phyloP scores from a whole-genome alignment of 2,797 vertebrate genomes.

The Neopelma chrysocephalum region DNA sequence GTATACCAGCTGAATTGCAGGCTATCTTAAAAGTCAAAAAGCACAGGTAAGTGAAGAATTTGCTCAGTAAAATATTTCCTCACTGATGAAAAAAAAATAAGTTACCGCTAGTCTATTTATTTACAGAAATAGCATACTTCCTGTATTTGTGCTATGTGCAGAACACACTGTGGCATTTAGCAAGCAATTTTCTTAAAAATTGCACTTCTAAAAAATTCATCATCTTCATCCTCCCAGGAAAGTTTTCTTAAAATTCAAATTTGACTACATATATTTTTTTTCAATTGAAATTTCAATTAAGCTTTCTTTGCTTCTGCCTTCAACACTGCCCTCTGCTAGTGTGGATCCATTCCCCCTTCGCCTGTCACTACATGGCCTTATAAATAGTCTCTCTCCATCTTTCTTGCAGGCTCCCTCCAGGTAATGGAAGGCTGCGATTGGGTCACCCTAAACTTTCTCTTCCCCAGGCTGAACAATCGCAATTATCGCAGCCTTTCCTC shows the following conservation, averaged over 20 bases:
- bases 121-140: not conserved
- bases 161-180: not conserved
- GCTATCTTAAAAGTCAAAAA: not conserved
- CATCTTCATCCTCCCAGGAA: not conserved
- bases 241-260: not conserved
- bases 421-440: too few relatives aligned
- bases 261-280: not conserved
- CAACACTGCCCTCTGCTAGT: not conserved
- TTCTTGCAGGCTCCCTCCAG: not conserved
- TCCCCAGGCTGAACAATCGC: not conserved
- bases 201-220: not conserved
- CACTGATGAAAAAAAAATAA: not conserved
- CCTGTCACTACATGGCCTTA: not conserved
- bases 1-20: not conserved
- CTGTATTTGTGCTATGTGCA: not conserved
- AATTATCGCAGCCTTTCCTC: not conserved
- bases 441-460: not conserved
- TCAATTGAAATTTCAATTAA: not conserved
- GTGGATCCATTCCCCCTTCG: not conserved
- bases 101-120: not conserved
- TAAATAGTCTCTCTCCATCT: not conserved
- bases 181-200: not conserved
- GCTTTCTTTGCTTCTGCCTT: too few relatives aligned
- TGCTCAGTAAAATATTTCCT: not conserved
- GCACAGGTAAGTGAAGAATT: not conserved